Base-by-base conservation (phyloP, 2,888 invertebrate species). In the Melanargia galathea region DNA sequence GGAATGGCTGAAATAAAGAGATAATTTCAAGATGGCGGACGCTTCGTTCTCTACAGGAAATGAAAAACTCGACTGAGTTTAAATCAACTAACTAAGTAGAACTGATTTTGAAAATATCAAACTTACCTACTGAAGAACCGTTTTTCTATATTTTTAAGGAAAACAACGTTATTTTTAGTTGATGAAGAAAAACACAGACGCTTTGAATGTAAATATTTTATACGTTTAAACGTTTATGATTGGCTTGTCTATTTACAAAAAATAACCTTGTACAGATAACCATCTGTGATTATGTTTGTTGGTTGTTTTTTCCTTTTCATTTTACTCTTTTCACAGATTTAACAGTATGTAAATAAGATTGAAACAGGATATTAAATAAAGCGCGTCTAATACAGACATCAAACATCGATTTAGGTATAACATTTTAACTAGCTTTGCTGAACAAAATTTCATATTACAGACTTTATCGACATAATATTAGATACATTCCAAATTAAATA, bases 31-130 rank as follows among this genome's bases (percentile, higher is more conserved):
- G 67, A 67, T 65, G 64, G 63, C 59, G 60, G 38, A 52, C 30
- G 56, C 60, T 59, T 61, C 59, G 20, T 51, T 62, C 30, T 48
- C 52, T 38, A 46, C 62, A 71, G 72, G 74, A 75, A 76, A 70
- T 74, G 72, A 75, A 71, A 71, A 71, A 73, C 74, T 76, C 71
- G 74, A 73, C 73, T 73, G 70, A 71, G 68, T 69, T 71, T 73
- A 73, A 79, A 76, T 74, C 73, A 72, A 55, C 52, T 68, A 79
- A 76, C 74, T 73, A 72, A 55, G 51, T 68, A 64, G 69, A 74
- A 68, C 71, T 75, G 78, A 78, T 78, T 76, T 76, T 58, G 51
- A 55, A 51, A 60, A 66, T 58, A 57, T 26, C 33, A 30, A 8
- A 16, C 13, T 18, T 16, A 26, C 24, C 33, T 16, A 26, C 24